These are phyloP conservation scores for Regulus satrapa DNA, from an alignment of 2,113 vertebrate genomes.

Conservation along the genomic window DNA sequence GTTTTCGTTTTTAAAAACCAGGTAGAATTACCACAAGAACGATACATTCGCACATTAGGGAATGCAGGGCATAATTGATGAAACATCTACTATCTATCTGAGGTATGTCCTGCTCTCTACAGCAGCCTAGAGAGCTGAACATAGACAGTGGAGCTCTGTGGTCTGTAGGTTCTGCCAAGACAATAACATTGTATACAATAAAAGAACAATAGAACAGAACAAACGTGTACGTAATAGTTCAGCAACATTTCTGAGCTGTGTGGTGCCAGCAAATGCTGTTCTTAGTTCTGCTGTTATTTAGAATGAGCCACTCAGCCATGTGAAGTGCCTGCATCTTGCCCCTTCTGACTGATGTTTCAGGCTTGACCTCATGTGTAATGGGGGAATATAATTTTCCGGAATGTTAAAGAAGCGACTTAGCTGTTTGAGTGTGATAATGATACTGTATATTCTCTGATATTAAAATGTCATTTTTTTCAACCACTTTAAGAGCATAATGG, in stretches of 20 bases:
- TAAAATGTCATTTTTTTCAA: conserved; percentile 6
- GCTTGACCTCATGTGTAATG: neutral
- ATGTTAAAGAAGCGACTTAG: neutral
- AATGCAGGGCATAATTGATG: neutral
- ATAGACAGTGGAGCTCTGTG: neutral
- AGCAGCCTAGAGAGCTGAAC: neutral
- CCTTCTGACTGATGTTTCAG: neutral
- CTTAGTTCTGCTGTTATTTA: neutral
- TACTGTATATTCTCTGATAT: conserved; percentile 3
- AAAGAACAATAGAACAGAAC: neutral
- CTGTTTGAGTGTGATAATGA: neutral
- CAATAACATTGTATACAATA: neutral
- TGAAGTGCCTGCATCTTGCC: neutral
- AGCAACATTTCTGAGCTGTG: neutral
- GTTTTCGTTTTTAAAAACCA: neutral
- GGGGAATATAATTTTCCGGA: neutral
- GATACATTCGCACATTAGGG: neutral
- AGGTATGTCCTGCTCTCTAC: neutral
- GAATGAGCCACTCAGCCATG: neutral
- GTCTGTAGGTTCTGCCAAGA: neutral
- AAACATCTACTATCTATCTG: neutral
- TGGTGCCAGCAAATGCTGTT: neutral
- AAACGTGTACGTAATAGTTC: neutral
- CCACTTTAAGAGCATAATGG: neutral
- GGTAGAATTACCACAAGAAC: neutral